phyloP scores from a whole-genome alignment of 1,140 invertebrate species.

The Anastrepha ludens region DNA sequence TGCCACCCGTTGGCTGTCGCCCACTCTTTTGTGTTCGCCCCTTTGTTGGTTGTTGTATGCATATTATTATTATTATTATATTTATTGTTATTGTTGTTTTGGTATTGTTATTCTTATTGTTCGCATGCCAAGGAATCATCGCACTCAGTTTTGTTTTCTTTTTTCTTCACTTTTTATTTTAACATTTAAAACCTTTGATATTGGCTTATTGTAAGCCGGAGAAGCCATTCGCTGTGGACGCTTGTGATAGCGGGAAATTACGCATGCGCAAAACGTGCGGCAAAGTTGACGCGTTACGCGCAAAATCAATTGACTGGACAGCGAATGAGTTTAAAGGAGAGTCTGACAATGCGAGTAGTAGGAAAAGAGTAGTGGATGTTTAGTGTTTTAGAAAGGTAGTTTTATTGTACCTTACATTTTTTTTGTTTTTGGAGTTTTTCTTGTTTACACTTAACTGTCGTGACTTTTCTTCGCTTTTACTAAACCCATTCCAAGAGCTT shows the following conservation, averaged over 20 bases:
- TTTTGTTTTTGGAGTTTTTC: no score
- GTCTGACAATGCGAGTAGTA: background rate
- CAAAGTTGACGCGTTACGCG: conserved; percentile 17
- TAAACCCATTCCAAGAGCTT: no score
- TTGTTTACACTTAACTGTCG: background rate
- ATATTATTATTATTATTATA: conserved; percentile 5
- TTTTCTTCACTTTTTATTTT: background rate
- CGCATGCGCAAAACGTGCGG: conserved; percentile 41
- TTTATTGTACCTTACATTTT: background rate
- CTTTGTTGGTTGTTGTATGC: conserved; percentile 8
- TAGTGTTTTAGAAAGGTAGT: background rate
- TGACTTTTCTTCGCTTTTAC: background rate
- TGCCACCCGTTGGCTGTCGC: background rate
- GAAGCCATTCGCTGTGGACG: background rate
- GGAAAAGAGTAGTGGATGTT: background rate
- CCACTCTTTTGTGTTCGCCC: conserved; percentile 3
- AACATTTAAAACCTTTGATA: background rate
- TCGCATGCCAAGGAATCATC: background rate
- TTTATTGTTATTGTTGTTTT: conserved; percentile 20
- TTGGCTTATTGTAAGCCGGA: background rate
- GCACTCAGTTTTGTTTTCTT: background rate
- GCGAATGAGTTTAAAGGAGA: background rate
- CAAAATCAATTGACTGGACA: background rate
- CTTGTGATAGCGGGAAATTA: background rate
- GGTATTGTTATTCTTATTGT: background rate